Evolutionary conservation across 2,113 vertebrate species (phyloP), one percentile per base, ranked within the genome.

Genomic region (Anhinga rufa): DNA sequence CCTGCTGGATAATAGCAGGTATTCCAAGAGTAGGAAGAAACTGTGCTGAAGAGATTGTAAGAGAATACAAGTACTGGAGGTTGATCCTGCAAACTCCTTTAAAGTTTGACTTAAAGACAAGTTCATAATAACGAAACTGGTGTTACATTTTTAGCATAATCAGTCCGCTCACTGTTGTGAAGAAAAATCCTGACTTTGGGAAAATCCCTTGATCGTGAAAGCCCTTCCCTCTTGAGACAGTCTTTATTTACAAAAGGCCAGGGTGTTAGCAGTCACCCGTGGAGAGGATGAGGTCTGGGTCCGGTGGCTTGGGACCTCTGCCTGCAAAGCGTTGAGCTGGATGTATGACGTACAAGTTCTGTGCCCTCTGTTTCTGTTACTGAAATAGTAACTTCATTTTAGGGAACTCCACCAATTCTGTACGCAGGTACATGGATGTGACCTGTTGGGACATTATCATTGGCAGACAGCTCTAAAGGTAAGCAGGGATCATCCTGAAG

Each of bases 311-410:
- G 21, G 42, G 49, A 72, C 18, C 34, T 66, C 29, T 90, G 17
- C 48, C 48, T 58, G 58, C 74, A 12, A 51, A 66, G 57, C 42
- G 36, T 28, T 74, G 55, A 58, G 60, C 42, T 70, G 51, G 24
- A 9, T 25, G 54, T 58, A 17, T 38, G 71, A 28, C 16, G 90
- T 55, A 1, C 21, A 1, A 10, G 18, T 61, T 75, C 1, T 0
- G 2, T 42, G 40, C 46, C 12, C 12, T 79, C 24, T 65, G 4
- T 69, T 77, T 58, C 49, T 82, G 48, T 38, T 54, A 16, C 29
- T 82, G n/a, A 54, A 72, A 17, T 14, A 48, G 12, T 75, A 71
- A 75, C 21, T 52, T 32, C 55, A 62, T 1, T 75, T 65, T 75
- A 79, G 66, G 44, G 18, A 64, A 34, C 21, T 79, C 13, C 25